Conservation (phyloP, 1,140 invertebrate genomes). For the Cardiocondyla obscurior region DNA sequence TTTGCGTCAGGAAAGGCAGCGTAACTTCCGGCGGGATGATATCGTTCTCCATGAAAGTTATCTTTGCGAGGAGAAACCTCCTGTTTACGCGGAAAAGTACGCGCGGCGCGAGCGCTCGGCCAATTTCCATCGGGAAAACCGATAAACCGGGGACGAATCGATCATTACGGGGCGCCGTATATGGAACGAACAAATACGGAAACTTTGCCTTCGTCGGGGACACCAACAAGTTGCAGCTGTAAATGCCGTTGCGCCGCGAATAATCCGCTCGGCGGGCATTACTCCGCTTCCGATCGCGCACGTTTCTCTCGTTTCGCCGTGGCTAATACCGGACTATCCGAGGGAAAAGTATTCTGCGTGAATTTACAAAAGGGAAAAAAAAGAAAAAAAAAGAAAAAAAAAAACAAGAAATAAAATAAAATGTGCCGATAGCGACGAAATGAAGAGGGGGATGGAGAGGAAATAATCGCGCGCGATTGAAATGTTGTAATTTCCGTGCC, state of each 20-base stretch:
- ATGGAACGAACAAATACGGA: conserved; percentile 13
- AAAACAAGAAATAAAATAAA: neutral
- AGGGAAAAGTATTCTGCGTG: neutral
- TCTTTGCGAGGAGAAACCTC: conserved; percentile 44
- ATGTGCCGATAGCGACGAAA: neutral
- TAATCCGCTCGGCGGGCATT: conserved; percentile 26
- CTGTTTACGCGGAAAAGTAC: conserved; percentile 30
- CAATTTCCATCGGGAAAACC: conserved; percentile 45
- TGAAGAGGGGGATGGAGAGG: neutral
- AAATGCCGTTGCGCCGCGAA: conserved; percentile 10
- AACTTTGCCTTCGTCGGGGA: conserved; percentile 22
- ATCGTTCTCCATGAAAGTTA: conserved; percentile 50
- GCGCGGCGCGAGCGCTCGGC: neutral
- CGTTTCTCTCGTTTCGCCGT: neutral
- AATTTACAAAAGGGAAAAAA: neutral
- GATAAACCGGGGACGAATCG: conserved; percentile 37
- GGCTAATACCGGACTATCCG: neutral
- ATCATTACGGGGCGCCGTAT: conserved; percentile 29
- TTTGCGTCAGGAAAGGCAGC: neutral
- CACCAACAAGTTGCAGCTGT: conserved; percentile 31
- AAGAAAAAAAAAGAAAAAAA: neutral
- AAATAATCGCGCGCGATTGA: conserved; percentile 24
- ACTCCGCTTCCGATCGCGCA: conserved; percentile 17
- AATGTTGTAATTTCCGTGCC: conserved; percentile 2
- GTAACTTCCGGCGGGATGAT: conserved; percentile 18